Percentiles rank a stretch among this genome's conserved stretches.
phyloP scores from a whole-genome alignment of 92 coral and sea anemone genomes.

The Umimayanthus chanpuru region DNA sequence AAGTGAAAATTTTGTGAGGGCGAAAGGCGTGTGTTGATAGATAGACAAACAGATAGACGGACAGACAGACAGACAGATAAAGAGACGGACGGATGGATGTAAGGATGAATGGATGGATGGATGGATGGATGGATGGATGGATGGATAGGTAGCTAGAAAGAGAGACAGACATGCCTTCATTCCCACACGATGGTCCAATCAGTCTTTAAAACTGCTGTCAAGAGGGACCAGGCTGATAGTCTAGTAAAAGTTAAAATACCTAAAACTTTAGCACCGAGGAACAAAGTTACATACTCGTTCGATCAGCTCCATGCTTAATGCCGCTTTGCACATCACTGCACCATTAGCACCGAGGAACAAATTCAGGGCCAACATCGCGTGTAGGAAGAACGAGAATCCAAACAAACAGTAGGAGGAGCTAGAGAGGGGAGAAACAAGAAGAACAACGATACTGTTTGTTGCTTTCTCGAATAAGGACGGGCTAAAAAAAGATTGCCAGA shows the following conservation, averaged over 20 bases:
- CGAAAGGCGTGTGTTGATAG: too few species aligned
- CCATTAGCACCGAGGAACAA: slow-evolving; percentile 73
- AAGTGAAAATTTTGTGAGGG: too few species aligned
- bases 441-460: too few species aligned
- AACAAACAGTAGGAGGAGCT: slow-evolving; percentile 4
- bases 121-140: too few species aligned
- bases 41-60: too few species aligned
- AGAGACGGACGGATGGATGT: too few species aligned
- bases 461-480: neutral
- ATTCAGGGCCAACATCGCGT: slow-evolving; percentile 62
- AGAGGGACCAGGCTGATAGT: neutral
- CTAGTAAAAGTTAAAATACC: too few species aligned
- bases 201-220: neutral
- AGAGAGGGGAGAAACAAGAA: neutral
- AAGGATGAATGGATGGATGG: too few species aligned
- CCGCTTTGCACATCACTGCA: slow-evolving; percentile 73
- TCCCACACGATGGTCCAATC: too few species aligned
- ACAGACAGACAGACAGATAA: too few species aligned
- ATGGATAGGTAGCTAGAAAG: too few species aligned
- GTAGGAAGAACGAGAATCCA: slow-evolving; percentile 55
- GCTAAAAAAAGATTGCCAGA: neutral
- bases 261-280: neutral
- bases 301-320: slow-evolving; percentile 66
- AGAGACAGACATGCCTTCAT: too few species aligned
- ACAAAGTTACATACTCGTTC: slow-evolving; percentile 60